phyloP scores from a whole-genome alignment of 2,113 vertebrate genomes.

The Aspidoscelis tigris region DNA sequence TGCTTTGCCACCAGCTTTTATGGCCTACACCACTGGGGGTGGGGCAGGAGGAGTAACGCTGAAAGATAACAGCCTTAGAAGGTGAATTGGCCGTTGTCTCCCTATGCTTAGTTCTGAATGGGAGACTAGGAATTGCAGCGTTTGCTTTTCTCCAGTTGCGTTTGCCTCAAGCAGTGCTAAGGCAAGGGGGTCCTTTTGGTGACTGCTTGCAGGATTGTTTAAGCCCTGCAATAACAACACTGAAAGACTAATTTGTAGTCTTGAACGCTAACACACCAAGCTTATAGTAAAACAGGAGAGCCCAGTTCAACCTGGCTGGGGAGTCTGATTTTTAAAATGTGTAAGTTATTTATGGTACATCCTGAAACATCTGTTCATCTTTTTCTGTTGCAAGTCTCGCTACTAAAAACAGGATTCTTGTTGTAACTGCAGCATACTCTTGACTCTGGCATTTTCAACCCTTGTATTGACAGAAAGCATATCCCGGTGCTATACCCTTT shows the following conservation, averaged over 20 bases:
- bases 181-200: neutral
- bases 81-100: neutral
- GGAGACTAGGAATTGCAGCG: neutral
- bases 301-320: neutral
- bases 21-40: neutral
- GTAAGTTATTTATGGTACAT: neutral
- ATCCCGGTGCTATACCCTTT: conserved; percentile 2
- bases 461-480: neutral
- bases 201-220: neutral
- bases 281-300: neutral
- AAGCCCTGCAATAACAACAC: neutral
- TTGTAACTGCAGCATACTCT: neutral
- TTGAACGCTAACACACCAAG: neutral
- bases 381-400: neutral
- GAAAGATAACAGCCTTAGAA: neutral
- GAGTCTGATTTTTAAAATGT: neutral
- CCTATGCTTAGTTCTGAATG: too few relatives aligned
- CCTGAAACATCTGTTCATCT: neutral
- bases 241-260: neutral
- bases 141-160: neutral
- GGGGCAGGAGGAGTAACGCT: neutral
- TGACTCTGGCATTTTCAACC: neutral
- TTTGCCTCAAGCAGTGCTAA: neutral
- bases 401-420: too few relatives aligned
- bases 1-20: neutral